These are phyloP conservation scores for Carassius carassius DNA, from an alignment of 2,113 vertebrate genomes.

Conservation along the genomic window DNA sequence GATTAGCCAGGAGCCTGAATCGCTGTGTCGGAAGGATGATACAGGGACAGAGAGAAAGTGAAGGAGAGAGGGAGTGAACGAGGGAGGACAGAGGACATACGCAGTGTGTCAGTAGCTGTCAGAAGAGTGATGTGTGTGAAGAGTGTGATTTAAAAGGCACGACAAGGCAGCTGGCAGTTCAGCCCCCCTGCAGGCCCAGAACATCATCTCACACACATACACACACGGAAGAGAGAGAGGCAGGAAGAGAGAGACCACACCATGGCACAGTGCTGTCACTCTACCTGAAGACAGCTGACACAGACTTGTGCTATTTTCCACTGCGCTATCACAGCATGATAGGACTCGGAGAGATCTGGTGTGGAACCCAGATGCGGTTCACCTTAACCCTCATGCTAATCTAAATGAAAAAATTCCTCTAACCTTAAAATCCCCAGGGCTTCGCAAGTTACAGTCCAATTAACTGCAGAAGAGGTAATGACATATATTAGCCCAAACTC, in stretches of 20 bases:
- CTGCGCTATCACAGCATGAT: constrained; percentile 35
- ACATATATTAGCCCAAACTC: constrained; percentile 5
- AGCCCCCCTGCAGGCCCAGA: constrained; percentile 52
- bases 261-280: constrained; percentile 48
- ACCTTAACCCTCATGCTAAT: constrained; percentile 42
- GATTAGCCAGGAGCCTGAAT: constrained; percentile 35
- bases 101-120: constrained; percentile 53
- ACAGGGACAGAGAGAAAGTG: constrained; percentile 41
- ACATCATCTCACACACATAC: constrained; percentile 36
- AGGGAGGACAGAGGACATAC: constrained; percentile 55
- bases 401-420: constrained; percentile 11
- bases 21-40: constrained; percentile 57
- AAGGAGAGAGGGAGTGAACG: constrained; percentile 44
- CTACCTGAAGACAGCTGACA: constrained; percentile 46
- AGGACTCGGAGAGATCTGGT: background rate
- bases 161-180: constrained; percentile 57
- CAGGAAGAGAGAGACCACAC: constrained; percentile 35
- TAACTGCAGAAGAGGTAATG: background rate
- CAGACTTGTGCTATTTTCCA: constrained; percentile 27
- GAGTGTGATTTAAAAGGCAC: constrained; percentile 51
- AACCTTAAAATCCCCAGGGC: constrained; percentile 32
- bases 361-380: constrained; percentile 17
- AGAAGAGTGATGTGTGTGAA: constrained; percentile 49
- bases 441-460: constrained; percentile 1
- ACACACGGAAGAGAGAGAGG: constrained; percentile 26